Evolutionary conservation across 2,113 vertebrate species (phyloP), one percentile per base, ranked within the genome.

Genomic region (human): DNA sequence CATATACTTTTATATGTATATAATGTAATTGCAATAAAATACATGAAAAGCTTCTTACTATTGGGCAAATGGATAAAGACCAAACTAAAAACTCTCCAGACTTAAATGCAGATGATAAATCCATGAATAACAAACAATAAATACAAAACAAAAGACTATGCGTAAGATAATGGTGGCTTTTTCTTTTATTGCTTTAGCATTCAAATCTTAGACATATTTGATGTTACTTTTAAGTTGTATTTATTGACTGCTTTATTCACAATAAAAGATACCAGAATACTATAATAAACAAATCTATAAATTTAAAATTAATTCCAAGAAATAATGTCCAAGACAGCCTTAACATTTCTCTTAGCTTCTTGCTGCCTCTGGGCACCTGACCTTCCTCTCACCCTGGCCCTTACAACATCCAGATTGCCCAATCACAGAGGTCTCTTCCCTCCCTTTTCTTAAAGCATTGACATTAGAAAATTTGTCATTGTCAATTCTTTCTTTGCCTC

Each of bases 261-360:
- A 86, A 22, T 22, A 87, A 45, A 94, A 97, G 25, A 27, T 97
- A 52, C 25, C 70, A 95, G 59, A 68, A 40, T 92, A 83, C 94
- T 95, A 97, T 95, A 96, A 95, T 95, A 84, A 94, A 75, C n/a
- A 92, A 89, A 50, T 70, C 3, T 2, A 35, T 17, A 9, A 43
- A 64, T 61, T 78, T 85, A 82, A 85, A 64, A 40, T 75, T 64
- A 16, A 43, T 1, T 81, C 0, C 1, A 66, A 66, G 50, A 82
- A 2, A 0, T 52, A n/a, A 38, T 52, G 16, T 61, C 16, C 16
- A 43, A 55, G 1, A 17, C 2, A 57, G 11, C 4, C 23, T 84
- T 87, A 32, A 35, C 0, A 32, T 75, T 88, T 72, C 5, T 2
- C 20, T 84, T 13, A 38, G n/a, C 12, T 85, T 59, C 22, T 90